These are phyloP conservation scores for Anableps anableps DNA, from an alignment of 2,797 vertebrate genomes.

Conservation along the genomic window DNA sequence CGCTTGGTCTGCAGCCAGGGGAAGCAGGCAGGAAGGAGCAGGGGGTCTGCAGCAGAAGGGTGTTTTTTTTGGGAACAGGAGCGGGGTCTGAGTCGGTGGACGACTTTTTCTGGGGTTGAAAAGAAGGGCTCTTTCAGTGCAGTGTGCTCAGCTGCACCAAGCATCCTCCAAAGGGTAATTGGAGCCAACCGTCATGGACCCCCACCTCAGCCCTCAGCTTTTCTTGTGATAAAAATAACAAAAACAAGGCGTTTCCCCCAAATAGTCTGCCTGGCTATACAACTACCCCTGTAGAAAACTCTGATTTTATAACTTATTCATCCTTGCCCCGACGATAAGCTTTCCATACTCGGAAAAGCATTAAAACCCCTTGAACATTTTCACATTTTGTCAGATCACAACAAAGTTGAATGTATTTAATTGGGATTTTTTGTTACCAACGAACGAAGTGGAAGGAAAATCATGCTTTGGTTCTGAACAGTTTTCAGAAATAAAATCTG, in stretches of 20 bases:
- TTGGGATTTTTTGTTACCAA: background rate
- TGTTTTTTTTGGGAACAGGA: constrained; percentile 55
- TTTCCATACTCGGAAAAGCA: constrained; percentile 8
- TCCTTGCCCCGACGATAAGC: constrained; percentile 44
- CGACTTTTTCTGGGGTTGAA: constrained; percentile 74
- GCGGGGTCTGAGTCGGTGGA: constrained; percentile 58
- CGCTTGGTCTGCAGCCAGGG: constrained; percentile 73
- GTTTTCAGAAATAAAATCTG: background rate
- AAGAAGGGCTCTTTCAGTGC: constrained; percentile 80
- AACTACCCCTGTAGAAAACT: constrained; percentile 28
- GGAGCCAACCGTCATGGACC: constrained; percentile 72
- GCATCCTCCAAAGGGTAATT: constrained; percentile 71
- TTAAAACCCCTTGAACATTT: background rate
- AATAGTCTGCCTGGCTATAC: constrained; percentile 41
- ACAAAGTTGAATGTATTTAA: background rate
- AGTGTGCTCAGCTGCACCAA: constrained; percentile 80
- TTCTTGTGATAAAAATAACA: constrained; percentile 70
- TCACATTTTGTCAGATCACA: background rate
- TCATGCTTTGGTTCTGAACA: background rate
- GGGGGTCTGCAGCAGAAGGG: constrained; percentile 60
- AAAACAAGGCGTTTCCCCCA: constrained; percentile 77
- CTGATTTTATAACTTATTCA: constrained; percentile 31
- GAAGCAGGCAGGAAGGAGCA: constrained; percentile 78
- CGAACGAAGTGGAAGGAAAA: background rate
- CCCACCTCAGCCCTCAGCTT: constrained; percentile 8